Evolutionary conservation across 2,888 invertebrate genomes (phyloP).

Genomic region (Strigamia transsilvanica): DNA sequence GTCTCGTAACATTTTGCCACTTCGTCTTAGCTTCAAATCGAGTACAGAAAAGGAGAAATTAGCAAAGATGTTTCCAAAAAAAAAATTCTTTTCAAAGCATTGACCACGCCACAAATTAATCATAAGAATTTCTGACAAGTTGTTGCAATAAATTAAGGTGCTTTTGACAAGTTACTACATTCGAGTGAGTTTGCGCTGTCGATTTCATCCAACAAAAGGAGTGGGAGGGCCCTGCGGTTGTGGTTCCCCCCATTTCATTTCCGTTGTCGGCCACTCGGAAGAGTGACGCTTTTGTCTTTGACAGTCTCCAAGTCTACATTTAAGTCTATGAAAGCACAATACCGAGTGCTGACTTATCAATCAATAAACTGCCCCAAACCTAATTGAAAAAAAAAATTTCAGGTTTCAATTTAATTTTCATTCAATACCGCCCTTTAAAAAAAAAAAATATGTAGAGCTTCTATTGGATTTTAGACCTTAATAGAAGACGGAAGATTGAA

Average conservation of each 20-base stretch:
- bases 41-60: neutral
- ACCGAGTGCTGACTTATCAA: constrained; percentile 1
- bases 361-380: constrained; percentile 13
- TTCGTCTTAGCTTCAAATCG: constrained; percentile 15
- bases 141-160: constrained; percentile 45
- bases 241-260: constrained; percentile 32
- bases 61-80: neutral
- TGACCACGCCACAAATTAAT: constrained; percentile 24
- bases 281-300: constrained; percentile 46
- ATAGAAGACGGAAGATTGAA: neutral
- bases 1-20: constrained; percentile 46
- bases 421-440: neutral
- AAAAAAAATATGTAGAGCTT: neutral
- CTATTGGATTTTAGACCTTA: neutral
- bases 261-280: constrained; percentile 44
- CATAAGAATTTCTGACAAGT: constrained; percentile 42
- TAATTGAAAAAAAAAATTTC: neutral
- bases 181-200: constrained; percentile 25
- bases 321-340: constrained; percentile 45
- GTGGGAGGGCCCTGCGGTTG: neutral
- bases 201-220: constrained; percentile 13
- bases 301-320: constrained; percentile 43
- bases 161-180: constrained; percentile 24
- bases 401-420: constrained; percentile 32
- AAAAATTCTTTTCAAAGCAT: neutral